These are phyloP conservation scores for Orchesella cincta DNA, from an alignment of 1,140 invertebrate genomes.

Conservation along the genomic window DNA sequence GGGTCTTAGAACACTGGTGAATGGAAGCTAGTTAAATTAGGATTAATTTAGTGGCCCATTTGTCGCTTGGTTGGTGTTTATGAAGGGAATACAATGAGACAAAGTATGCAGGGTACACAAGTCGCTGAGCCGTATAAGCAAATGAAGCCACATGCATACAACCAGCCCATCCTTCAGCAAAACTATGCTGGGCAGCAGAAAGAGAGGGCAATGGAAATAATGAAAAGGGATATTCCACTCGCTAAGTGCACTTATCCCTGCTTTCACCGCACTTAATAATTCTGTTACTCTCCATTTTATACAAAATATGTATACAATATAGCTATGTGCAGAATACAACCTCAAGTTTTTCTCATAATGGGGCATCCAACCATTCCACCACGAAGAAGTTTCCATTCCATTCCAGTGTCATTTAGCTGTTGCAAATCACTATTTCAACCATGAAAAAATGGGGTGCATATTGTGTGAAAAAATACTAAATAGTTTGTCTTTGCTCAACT, in stretches of 20 bases:
- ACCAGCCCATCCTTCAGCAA: not conserved
- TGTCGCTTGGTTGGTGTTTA: constrained; percentile 38
- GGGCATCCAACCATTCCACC: no score
- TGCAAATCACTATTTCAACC: no score
- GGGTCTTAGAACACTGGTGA: not conserved
- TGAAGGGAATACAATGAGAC: constrained; percentile 4
- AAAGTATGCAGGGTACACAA: not conserved
- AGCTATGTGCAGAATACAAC: no score
- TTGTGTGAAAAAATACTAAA: no score
- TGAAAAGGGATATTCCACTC: not conserved
- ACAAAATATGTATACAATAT: no score
- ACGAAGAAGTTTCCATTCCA: no score
- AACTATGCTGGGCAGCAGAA: not conserved
- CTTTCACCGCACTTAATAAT: not conserved
- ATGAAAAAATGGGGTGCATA: no score
- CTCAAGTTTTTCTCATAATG: no score
- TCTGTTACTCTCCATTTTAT: not conserved
- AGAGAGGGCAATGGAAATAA: not conserved
- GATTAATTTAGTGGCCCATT: constrained; percentile 39
- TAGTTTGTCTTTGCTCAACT: no score
- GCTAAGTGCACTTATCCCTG: not conserved
- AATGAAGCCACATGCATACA: not conserved
- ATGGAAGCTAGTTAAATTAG: constrained; percentile 34
- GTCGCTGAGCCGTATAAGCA: not conserved
- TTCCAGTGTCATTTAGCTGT: no score